These are phyloP conservation scores for Scolopax rusticola DNA, from an alignment of 2,797 vertebrate genomes.

Conservation along the genomic window DNA sequence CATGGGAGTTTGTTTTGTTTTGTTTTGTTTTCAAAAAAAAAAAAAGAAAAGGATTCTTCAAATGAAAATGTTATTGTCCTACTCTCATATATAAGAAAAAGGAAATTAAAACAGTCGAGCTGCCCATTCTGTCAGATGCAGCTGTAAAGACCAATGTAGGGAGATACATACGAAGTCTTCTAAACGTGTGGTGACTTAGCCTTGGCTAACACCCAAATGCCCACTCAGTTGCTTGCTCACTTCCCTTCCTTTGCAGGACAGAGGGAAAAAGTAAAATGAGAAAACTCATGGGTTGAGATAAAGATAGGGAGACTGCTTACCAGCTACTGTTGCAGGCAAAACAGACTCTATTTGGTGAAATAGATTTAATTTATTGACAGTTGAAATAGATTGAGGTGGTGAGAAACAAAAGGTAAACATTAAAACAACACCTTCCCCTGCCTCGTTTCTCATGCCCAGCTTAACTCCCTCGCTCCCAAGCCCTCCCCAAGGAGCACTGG, in stretches of 20 bases:
- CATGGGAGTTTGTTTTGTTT: neutral
- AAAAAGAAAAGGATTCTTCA: neutral
- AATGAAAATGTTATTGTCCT: neutral
- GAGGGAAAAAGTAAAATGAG: neutral
- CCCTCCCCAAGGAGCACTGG: neutral
- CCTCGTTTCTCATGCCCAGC: neutral
- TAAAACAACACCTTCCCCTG: accelerated
- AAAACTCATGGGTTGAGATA: neutral
- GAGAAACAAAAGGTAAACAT: neutral
- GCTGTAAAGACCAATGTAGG: neutral
- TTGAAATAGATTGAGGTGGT: neutral
- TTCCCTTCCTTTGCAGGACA: neutral
- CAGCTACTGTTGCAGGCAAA: neutral
- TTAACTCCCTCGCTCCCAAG: neutral
- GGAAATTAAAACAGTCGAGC: neutral
- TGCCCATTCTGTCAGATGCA: neutral
- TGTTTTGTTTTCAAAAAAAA: neutral
- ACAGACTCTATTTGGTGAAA: neutral
- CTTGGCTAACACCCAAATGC: neutral
- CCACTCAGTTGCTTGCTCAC: neutral
- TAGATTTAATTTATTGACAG: neutral
- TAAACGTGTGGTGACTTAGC: neutral
- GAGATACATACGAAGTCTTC: neutral
- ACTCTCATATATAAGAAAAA: neutral
- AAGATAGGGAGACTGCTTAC: neutral